These are phyloP conservation scores for Cotesia congregata DNA, from an alignment of 2,888 invertebrate species.

Conservation along the genomic window DNA sequence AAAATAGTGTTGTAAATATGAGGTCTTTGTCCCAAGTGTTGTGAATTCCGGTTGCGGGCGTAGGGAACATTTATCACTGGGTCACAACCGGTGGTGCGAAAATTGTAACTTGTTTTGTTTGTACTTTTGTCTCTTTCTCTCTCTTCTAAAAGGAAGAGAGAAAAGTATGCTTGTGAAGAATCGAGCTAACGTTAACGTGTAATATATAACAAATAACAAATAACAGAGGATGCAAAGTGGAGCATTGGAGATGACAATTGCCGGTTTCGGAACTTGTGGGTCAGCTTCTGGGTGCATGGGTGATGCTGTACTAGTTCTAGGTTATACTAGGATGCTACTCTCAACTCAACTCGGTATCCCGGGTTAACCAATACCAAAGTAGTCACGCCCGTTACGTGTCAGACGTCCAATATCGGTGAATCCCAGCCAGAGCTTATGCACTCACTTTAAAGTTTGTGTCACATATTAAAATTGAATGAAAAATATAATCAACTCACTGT, in stretches of 20 bases:
- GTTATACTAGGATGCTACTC: neutral
- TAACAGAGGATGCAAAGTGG: neutral
- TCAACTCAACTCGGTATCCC: constrained; percentile 4
- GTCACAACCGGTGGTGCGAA: neutral
- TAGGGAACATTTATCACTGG: neutral
- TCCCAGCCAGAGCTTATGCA: constrained; percentile 1
- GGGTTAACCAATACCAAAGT: constrained; percentile 33
- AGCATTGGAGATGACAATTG: constrained; percentile 23
- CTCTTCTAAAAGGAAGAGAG: neutral
- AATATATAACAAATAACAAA: neutral
- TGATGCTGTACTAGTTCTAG: neutral
- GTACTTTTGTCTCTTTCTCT: neutral
- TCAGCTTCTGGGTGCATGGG: constrained; percentile 25
- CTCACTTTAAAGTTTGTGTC: neutral
- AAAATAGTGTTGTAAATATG: too few relatives aligned
- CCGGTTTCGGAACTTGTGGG: constrained; percentile 9
- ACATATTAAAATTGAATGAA: neutral
- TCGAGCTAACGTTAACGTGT: neutral
- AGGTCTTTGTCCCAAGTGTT: neutral
- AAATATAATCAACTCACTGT: too few relatives aligned
- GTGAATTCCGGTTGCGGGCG: neutral
- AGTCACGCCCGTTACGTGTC: constrained; percentile 35
- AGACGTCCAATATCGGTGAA: constrained; percentile 26
- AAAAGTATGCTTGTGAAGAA: constrained; percentile 1
- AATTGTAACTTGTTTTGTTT: neutral